Evolutionary conservation across 2,797 vertebrate species (phyloP).

Genomic region (Xenops minutus): DNA sequence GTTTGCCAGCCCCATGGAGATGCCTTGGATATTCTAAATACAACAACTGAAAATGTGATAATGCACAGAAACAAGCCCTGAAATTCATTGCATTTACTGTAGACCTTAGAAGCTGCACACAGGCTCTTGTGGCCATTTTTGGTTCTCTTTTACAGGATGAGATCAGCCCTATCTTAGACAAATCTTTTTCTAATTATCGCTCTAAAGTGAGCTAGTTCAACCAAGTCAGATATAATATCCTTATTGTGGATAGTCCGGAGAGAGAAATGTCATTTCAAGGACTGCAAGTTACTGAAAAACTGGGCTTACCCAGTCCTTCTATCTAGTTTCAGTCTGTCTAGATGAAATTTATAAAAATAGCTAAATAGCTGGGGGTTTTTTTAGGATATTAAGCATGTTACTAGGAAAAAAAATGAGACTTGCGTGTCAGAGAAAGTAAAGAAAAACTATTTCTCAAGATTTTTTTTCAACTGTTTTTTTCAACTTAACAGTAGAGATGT

Average conservation of each 20-base stretch:
- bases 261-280: neutral
- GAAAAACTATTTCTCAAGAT: neutral
- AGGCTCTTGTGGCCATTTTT: neutral
- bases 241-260: neutral
- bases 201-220: neutral
- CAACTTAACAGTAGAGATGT: neutral
- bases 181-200: neutral
- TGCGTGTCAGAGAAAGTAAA: neutral
- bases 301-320: neutral
- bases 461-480: neutral
- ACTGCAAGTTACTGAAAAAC: neutral
- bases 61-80: neutral
- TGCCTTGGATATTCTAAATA: neutral
- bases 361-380: too few species aligned
- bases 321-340: neutral
- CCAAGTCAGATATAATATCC: neutral
- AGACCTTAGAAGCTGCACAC: neutral
- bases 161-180: neutral
- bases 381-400: neutral
- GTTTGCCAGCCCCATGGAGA: neutral
- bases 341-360: neutral
- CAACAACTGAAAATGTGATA: neutral
- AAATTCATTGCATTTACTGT: neutral
- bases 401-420: neutral
- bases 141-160: neutral